Conservation (phyloP, 1,140 invertebrate species). For the Stratiolaelaps scimitus region DNA sequence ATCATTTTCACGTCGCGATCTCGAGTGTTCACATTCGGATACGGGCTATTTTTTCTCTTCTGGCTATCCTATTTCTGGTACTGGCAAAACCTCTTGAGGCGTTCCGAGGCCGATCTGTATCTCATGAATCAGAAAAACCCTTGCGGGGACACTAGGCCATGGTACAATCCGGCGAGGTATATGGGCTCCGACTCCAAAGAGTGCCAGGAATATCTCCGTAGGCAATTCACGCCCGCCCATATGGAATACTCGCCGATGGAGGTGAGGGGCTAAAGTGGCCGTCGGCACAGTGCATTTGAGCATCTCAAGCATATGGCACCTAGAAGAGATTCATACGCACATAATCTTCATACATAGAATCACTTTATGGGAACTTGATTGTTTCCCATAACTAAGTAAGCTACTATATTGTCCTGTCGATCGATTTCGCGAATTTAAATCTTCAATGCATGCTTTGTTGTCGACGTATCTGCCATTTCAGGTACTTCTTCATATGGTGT, state of each 20-base stretch:
- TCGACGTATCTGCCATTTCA: too few relatives aligned
- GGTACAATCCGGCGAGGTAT: constrained; percentile 1
- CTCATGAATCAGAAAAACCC: not conserved
- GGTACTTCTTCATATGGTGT: not conserved
- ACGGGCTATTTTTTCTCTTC: not conserved
- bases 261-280: not conserved
- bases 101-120: not conserved
- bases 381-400: too few relatives aligned
- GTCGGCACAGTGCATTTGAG: too few relatives aligned
- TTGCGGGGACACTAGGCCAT: not conserved
- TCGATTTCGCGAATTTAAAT: too few relatives aligned
- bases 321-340: too few relatives aligned
- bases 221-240: constrained; percentile 3
- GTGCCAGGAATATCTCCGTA: not conserved
- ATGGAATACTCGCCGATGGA: constrained; percentile 13
- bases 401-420: too few relatives aligned
- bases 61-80: constrained; percentile 25
- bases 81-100: constrained; percentile 7
- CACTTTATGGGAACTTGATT: too few relatives aligned
- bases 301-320: too few relatives aligned
- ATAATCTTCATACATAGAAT: too few relatives aligned
- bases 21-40: not conserved
- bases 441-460: too few relatives aligned
- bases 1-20: not conserved
- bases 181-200: not conserved